phyloP scores from a whole-genome alignment of 2,888 invertebrate genomes.

The Penaeus monodon region DNA sequence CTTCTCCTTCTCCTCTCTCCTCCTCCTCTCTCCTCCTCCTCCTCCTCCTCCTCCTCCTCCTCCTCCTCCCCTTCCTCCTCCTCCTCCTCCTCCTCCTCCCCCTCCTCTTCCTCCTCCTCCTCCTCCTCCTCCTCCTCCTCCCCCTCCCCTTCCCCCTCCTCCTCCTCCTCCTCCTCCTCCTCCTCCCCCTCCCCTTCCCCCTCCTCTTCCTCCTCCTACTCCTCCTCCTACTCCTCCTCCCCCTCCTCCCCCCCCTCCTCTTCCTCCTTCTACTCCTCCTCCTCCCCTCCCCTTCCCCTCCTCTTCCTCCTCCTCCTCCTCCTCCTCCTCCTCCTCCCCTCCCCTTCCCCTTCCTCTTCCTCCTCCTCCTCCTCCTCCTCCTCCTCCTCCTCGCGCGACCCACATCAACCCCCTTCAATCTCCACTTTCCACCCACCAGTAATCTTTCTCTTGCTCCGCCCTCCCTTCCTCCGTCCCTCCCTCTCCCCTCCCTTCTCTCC shows the following conservation, averaged over 20 bases:
- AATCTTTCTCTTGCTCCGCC: neutral
- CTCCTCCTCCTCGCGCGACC: neutral
- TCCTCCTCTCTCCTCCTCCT: conserved; percentile 6
- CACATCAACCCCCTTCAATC: neutral
- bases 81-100: neutral
- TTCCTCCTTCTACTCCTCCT: neutral
- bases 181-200: conserved; percentile 18
- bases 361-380: neutral
- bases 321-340: conserved; percentile 17
- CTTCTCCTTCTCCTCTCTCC: too few relatives aligned
- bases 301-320: neutral
- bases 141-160: too few relatives aligned
- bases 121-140: too few relatives aligned
- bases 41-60: neutral
- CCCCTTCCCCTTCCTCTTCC: neutral
- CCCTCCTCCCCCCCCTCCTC: neutral
- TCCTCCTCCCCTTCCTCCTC: neutral
- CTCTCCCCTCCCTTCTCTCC: too few relatives aligned
- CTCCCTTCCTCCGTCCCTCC: neutral
- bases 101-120: neutral
- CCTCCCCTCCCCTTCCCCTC: neutral
- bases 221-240: neutral
- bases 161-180: too few relatives aligned
- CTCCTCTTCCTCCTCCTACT: neutral
- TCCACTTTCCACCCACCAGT: neutral